Evolutionary conservation across 1,140 invertebrate genomes (phyloP), one percentile per base, ranked within the genome.

Genomic region (Marisa cornuarietis): DNA sequence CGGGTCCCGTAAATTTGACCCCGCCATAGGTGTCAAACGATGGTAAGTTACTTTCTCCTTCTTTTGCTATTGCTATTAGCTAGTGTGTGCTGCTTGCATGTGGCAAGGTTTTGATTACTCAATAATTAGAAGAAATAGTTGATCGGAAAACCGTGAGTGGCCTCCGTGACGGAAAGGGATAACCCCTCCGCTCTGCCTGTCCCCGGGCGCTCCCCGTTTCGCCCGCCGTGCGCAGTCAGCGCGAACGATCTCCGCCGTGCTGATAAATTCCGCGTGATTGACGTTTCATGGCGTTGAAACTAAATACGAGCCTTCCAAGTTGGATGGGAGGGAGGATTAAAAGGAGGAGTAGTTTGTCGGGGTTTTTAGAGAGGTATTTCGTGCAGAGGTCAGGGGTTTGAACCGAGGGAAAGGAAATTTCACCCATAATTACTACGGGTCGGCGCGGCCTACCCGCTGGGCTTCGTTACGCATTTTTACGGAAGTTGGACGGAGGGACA

Each of bases 211-310:
- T 77, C 76, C 76, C 58, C 76, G 65, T 68, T 68, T 77, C 76
- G 76, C 76, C 76, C 68, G 76, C 76, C 76, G 76, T 77, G 76
- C 76, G 76, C 76, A 77, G 63, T 77, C 76, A 77, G 76, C 76
- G 76, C 76, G 76, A 77, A 77, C 76, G 76, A 77, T 77, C 76
- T 65, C 63, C 76, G 76, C 76, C 76, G 31, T 49, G 75, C 76
- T 77, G 76, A 77, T 77, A 77, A 77, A 77, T 77, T 77, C 76
- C 76, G 76, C 76, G 76, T 77, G 76, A 77, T 77, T 77, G 76
- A 77, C 76, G 76, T 52, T 77, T 77, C 76, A 77, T 77, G 76
- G 76, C 63, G 76, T 65, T 77, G 76, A 77, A 77, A 77, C 76
- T 77, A 69, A 77, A 77, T 65, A 77, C 76, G 76, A 77, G 63